These are phyloP conservation scores for Uria aalge DNA, from an alignment of 2,113 vertebrate genomes.

Conservation along the genomic window DNA sequence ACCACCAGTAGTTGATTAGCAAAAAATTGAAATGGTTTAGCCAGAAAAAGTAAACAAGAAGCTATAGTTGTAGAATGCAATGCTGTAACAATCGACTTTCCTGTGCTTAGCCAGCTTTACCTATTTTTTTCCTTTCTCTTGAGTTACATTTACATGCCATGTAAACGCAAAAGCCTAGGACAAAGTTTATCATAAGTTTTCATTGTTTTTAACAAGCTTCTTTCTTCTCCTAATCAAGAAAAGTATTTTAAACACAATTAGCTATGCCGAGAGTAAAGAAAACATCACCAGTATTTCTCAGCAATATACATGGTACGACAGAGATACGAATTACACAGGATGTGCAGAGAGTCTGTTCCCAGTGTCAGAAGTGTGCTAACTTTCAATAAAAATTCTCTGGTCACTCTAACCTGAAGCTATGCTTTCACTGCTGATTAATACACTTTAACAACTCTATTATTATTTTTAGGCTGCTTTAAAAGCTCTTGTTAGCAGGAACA, in stretches of 20 bases:
- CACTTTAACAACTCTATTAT: not conserved
- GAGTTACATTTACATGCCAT: not conserved
- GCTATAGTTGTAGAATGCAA: not conserved
- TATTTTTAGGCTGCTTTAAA: not conserved
- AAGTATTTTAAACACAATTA: not conserved
- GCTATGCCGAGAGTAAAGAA: not conserved
- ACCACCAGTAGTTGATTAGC: not conserved
- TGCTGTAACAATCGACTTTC: not conserved
- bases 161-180: not conserved
- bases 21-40: not conserved
- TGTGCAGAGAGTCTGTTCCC: not conserved
- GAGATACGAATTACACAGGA: not conserved
- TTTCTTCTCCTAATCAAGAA: not conserved
- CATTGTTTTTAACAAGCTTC: not conserved
- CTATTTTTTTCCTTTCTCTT: not conserved
- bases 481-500: not conserved
- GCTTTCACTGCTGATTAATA: not conserved
- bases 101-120: not conserved
- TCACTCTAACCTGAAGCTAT: not conserved
- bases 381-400: not conserved
- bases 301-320: fast-evolving
- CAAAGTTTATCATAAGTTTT: not conserved
- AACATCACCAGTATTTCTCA: not conserved
- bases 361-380: not conserved
- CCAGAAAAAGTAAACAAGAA: not conserved